A percentile compares a stretch with the other conserved stretches of the same genome.
phyloP scores from a whole-genome alignment of 2,113 vertebrate species.

The Lampris megalopsis region DNA sequence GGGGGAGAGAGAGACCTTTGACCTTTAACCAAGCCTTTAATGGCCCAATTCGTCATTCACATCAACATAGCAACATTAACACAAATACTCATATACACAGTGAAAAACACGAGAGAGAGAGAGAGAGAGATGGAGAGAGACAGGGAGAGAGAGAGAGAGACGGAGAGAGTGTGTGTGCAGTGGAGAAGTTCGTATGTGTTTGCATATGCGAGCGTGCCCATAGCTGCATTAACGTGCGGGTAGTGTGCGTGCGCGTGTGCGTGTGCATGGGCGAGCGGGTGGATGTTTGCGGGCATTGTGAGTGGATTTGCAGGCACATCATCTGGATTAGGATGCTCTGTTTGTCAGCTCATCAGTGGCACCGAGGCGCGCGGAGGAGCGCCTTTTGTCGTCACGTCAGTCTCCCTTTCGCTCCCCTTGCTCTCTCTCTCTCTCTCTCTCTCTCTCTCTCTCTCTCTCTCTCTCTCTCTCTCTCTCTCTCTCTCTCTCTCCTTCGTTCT shows the following conservation, averaged over 20 bases:
- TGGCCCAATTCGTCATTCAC: no score
- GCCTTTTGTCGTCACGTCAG: constrained; percentile 73
- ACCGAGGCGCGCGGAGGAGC: constrained; percentile 37
- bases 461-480: neutral
- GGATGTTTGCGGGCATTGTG: constrained; percentile 57
- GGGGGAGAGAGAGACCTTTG: no score
- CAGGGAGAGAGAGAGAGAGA: constrained; percentile 20
- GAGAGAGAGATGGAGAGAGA: neutral
- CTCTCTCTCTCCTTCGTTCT: neutral
- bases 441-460: neutral
- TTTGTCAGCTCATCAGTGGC: constrained; percentile 66
- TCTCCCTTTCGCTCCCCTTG: constrained; percentile 13
- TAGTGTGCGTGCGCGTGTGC: constrained; percentile 23
- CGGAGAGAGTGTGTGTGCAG: neutral
- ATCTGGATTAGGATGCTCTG: constrained; percentile 63
- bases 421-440: neutral
- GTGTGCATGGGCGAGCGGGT: constrained; percentile 21
- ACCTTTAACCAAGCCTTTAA: no score
- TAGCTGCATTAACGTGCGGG: neutral
- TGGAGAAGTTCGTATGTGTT: constrained; percentile 9
- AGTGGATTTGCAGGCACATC: constrained; percentile 71
- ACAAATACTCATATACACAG: no score
- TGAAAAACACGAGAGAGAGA: neutral
- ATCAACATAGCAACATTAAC: no score
- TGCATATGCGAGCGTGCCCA: constrained; percentile 11